Conservation (phyloP, 1,140 invertebrate genomes). For the Lepidurus arcticus region DNA sequence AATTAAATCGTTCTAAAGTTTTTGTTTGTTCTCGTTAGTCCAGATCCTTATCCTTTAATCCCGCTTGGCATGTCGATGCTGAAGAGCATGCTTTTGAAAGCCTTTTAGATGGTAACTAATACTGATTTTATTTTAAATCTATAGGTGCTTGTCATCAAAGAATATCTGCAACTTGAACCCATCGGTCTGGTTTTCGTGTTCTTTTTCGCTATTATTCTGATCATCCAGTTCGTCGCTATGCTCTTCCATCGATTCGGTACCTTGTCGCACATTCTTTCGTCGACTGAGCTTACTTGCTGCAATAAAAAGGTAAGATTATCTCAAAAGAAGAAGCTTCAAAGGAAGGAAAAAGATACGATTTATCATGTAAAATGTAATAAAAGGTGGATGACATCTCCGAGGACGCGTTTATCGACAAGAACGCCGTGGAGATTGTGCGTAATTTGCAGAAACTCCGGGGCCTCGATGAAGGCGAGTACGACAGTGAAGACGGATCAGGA, state of each 20-base stretch:
- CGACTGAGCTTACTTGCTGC: constrained; percentile 83
- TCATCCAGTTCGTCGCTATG: constrained; percentile 97
- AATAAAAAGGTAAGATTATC: constrained; percentile 62
- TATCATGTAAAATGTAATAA: neutral
- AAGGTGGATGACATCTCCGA: constrained; percentile 78
- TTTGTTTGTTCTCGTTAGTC: neutral
- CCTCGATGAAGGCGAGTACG: constrained; percentile 83
- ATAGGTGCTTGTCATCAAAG: constrained; percentile 36
- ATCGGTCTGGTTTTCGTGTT: constrained; percentile 96
- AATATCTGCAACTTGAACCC: constrained; percentile 62
- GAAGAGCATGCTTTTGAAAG: neutral
- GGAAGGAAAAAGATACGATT: too few relatives aligned
- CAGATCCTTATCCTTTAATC: neutral
- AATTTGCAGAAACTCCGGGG: constrained; percentile 79
- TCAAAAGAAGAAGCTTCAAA: too few relatives aligned
- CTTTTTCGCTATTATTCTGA: constrained; percentile 92
- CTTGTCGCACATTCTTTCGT: constrained; percentile 92
- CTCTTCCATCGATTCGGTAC: constrained; percentile 98
- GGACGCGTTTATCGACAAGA: constrained; percentile 80
- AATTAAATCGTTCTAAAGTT: neutral
- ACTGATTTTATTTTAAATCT: constrained; percentile 26
- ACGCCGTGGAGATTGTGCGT: constrained; percentile 87
- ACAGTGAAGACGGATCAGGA: constrained; percentile 62
- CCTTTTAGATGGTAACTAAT: neutral
- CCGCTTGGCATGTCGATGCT: neutral